These are phyloP conservation scores for Prenolepis imparis DNA, from an alignment of 2,888 invertebrate species.

Conservation along the genomic window DNA sequence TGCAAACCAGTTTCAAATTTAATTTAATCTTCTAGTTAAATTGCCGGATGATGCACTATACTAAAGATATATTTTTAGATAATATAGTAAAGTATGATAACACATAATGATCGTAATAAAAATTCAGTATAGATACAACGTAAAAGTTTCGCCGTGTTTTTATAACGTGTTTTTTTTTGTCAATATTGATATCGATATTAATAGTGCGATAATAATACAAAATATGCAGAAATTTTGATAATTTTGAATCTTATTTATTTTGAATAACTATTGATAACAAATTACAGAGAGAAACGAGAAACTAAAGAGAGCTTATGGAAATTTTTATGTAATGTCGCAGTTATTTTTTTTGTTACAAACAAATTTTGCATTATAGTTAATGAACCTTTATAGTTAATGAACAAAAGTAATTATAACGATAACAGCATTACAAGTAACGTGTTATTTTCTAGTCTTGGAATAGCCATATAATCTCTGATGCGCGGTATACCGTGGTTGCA, in stretches of 20 bases:
- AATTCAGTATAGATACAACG: background rate
- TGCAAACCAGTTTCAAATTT: conserved; percentile 19
- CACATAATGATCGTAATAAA: background rate
- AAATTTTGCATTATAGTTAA: no score
- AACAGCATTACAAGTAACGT: background rate
- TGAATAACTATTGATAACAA: no score
- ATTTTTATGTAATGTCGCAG: no score
- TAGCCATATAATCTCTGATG: conserved; percentile 58
- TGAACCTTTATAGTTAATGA: no score
- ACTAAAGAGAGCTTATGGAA: no score
- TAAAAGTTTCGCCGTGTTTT: background rate
- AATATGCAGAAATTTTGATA: no score
- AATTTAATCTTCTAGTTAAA: conserved; percentile 28
- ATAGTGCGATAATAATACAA: no score
- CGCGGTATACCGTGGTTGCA: conserved; percentile 42
- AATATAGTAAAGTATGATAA: background rate
- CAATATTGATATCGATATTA: no score
- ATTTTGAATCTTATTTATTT: no score
- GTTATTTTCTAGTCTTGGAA: background rate
- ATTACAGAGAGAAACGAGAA: no score
- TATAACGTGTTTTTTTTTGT: no score
- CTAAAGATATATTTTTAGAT: background rate
- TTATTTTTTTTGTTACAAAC: no score
- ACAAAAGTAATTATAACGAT: background rate
- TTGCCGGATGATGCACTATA: background rate